Evolutionary conservation across 2,113 vertebrate genomes (phyloP).

Genomic region (Castor canadensis): DNA sequence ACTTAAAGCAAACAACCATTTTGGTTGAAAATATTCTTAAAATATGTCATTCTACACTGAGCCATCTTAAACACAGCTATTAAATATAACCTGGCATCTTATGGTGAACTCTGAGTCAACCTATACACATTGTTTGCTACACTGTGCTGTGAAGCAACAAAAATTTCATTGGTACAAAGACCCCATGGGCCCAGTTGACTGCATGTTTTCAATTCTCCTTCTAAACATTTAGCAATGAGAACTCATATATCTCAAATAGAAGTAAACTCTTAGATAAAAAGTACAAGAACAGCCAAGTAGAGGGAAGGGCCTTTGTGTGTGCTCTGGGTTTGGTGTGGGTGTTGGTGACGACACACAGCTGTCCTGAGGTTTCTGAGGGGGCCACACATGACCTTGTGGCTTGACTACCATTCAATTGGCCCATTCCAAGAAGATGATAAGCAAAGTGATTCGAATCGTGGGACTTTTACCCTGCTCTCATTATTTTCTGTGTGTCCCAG

Average conservation of each 20-base stretch:
- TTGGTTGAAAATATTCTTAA: slow-evolving; percentile 2
- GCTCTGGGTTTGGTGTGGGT: neutral
- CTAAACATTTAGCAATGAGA: slow-evolving; percentile 12
- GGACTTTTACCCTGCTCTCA: neutral
- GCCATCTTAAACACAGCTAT: neutral
- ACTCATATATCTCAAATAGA: neutral
- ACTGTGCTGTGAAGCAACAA: neutral
- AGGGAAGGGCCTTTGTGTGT: neutral
- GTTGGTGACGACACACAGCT: neutral
- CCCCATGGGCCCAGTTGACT: neutral
- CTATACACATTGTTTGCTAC: neutral
- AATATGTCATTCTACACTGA: neutral
- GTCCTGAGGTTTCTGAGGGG: neutral
- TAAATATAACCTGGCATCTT: neutral
- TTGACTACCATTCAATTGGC: neutral
- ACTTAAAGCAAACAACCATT: neutral
- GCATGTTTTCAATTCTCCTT: neutral
- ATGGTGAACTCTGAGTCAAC: neutral
- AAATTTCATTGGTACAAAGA: neutral
- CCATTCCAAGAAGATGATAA: neutral
- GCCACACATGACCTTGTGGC: neutral
- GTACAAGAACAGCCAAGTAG: neutral
- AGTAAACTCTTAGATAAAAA: neutral
- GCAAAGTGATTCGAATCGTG: neutral
- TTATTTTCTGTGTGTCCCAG: neutral